Evolutionary conservation across 2,113 vertebrate species (phyloP), one percentile per base, ranked within the genome.

Genomic region (Atlantisia rogersi): DNA sequence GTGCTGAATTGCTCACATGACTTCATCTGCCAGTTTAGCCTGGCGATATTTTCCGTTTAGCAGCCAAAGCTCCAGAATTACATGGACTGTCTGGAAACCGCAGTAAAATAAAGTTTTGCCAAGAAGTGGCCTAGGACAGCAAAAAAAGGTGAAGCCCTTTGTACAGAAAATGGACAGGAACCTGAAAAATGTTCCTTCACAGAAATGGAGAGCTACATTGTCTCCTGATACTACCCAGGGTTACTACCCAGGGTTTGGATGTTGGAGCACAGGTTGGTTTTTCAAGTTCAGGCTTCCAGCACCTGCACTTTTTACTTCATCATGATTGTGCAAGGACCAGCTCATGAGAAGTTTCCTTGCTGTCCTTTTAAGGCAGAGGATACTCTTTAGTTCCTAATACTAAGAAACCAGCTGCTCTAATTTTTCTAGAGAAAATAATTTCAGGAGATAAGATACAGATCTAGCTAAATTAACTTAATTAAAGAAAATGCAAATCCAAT

Each of bases 401-500:
- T 81, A 67, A 83, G 64, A 88, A 86, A 77, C 14, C 24, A 59
- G 46, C 52, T 88, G 60, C 86, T 88, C 46, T 59, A 8, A 20
- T 88, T 96, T 95, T 96, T 90, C 52, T 83, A 42, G 24, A 40
- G 65, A 77, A 86, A 92, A 58, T 86, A 55, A 77, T 94, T 93
- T 86, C 48, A 70, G 60, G 32, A 81, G 37, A 77, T 83, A 88
- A 94, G 90, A 90, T 92, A 92, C 18, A 75, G 39, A 92, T 90
- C 46, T 18, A 68, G 67, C 78, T 85, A 90, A 87, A 86, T 73
- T 85, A 73, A 90, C 17, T 95, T 90, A 88, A 91, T 92, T 90
- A 94, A 90, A 86, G 90, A 88, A 92, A 94, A 94, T 77, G 67
- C 81, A 95, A 94, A 95, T 88, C 44, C 62, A 85, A 25, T 60